phyloP scores from a whole-genome alignment of 2,888 invertebrate genomes.

The Steromphala cineraria region DNA sequence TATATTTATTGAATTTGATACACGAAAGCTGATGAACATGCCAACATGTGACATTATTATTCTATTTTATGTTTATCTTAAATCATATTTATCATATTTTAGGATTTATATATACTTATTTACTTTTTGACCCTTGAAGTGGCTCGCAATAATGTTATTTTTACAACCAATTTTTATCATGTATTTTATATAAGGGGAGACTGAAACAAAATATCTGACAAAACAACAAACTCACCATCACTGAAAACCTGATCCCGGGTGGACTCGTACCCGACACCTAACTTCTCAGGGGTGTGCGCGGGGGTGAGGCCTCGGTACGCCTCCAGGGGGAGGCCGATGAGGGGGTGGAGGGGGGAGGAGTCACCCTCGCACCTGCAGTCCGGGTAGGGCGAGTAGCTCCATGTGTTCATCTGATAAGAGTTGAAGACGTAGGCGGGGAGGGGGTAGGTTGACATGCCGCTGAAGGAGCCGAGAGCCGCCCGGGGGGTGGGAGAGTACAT shows the following conservation, averaged over 20 bases:
- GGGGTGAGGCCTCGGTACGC: not conserved
- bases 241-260: not conserved
- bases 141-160: no score
- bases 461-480: not conserved
- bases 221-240: not conserved
- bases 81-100: no score
- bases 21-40: no score
- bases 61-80: no score
- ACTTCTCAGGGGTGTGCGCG: not conserved
- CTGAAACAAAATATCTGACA: no score
- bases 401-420: constrained; percentile 44
- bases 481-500: constrained; percentile 12
- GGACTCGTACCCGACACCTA: not conserved
- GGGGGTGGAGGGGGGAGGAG: not conserved
- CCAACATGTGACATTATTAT: no score
- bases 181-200: no score
- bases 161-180: no score
- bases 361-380: constrained; percentile 8
- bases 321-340: not conserved
- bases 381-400: constrained; percentile 45
- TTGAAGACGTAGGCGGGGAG: constrained; percentile 40
- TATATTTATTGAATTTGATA: no score
- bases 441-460: constrained; percentile 18
- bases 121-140: no score
- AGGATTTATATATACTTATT: no score